A percentile compares a stretch with the other conserved stretches of the same genome.
These are phyloP conservation scores for Hetaerina titia DNA, from an alignment of 2,888 invertebrate genomes.

Conservation along the genomic window DNA sequence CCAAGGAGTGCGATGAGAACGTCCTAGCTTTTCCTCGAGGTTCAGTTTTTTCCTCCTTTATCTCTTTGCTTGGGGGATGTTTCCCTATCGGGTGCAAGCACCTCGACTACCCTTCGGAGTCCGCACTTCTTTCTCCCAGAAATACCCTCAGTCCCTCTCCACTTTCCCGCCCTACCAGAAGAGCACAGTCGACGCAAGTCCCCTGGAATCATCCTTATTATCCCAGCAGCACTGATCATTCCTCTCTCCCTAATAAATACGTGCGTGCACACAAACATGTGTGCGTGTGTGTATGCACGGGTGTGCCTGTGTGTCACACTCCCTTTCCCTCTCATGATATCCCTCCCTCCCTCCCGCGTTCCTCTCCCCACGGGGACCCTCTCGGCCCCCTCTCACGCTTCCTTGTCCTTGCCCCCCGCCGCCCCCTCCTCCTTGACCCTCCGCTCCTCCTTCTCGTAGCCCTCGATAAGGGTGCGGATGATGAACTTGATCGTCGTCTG, in stretches of 20 bases:
- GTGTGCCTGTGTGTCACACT: background rate
- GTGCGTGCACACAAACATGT: background rate
- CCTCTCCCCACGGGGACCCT: background rate
- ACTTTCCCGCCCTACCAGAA: too few species aligned
- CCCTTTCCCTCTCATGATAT: background rate
- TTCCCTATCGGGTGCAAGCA: too few species aligned
- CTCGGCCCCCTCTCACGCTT: background rate
- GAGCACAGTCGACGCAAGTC: too few species aligned
- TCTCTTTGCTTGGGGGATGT: too few species aligned
- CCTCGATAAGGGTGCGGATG: slow-evolving; percentile 89
- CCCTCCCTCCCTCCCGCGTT: background rate
- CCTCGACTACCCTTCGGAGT: too few species aligned
- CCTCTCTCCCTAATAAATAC: background rate
- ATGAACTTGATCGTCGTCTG: slow-evolving; percentile 92
- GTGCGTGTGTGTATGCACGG: background rate
- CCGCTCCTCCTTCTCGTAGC: slow-evolving; percentile 81
- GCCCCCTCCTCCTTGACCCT: background rate
- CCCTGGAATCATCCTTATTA: too few species aligned
- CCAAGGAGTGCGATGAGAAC: too few species aligned
- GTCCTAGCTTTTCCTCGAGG: too few species aligned
- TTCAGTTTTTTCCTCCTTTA: too few species aligned
- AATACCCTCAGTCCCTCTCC: too few species aligned
- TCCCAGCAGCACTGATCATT: too few species aligned
- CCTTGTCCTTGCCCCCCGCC: background rate
- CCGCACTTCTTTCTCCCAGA: too few species aligned